Conservation (phyloP, 2,113 vertebrate species). For the Tachycineta bicolor region DNA sequence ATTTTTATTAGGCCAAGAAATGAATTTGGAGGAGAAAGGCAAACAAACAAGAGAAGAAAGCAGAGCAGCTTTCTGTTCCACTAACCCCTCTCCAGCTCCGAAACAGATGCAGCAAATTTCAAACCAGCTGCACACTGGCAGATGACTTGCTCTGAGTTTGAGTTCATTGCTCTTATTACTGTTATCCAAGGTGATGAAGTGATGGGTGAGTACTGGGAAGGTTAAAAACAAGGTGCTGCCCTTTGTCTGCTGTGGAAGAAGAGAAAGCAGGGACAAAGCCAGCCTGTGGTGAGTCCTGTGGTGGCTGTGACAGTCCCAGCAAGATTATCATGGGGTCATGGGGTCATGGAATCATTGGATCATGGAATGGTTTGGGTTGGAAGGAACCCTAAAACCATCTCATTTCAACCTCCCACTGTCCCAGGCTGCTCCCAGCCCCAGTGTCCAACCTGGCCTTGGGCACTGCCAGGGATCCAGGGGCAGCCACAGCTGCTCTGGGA, state of each 20-base stretch:
- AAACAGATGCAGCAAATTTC: neutral
- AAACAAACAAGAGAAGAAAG: neutral
- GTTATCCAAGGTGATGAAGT: neutral
- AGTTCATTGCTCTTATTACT: neutral
- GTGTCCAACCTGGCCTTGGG: neutral
- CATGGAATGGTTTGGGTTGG: neutral
- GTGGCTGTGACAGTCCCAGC: neutral
- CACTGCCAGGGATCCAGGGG: neutral
- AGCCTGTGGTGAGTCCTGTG: rapidly evolving
- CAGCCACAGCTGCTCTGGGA: neutral
- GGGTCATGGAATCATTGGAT: neutral
- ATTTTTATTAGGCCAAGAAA: slow-evolving; percentile 7
- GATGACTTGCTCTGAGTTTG: neutral
- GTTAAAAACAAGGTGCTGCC: neutral
- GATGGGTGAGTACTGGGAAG: neutral
- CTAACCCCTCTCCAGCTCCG: neutral
- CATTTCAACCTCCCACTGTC: rapidly evolving
- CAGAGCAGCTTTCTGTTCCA: neutral
- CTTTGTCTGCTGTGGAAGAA: neutral
- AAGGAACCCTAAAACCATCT: neutral
- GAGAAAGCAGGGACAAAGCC: neutral
- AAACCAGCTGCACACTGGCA: neutral
- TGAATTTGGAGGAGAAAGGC: neutral
- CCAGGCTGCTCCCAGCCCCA: neutral
- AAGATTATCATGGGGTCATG: neutral